Base-by-base conservation (phyloP, 2,888 invertebrate genomes). In the Drosophila testacea region DNA sequence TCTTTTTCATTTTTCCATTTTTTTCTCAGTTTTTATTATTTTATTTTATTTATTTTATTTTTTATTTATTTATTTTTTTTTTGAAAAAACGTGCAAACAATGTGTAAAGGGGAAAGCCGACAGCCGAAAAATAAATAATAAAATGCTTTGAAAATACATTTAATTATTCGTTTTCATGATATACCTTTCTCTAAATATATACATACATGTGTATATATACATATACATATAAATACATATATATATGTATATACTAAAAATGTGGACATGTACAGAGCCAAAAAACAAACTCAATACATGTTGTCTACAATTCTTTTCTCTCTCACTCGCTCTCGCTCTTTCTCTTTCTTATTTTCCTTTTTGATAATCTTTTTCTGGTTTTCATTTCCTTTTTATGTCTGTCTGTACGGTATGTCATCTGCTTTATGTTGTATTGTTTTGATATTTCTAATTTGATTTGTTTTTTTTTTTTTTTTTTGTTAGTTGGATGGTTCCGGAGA, bases 41-140 rank as follows among this genome's bases (percentile, higher is more conserved):
- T 13, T 11, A 28, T 57, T 71, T 67, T 74, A 65, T 56, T 70
- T 59, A 72, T 72, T 65, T 62, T 63, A 78, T 77, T 61, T 72
- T 57, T 63, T 52, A n/a, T n/a, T n/a, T n/a, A n/a, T 65, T 62
- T 63, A 78, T 77, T 61, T 72, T 57, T 63, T 52, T 51, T 77
- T 75, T 83, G 87, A 88, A 92, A 91, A 91, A 92, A 92, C 92
- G 92, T 92, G 92, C 92, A 93, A 93, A 93, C 92, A 93, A 93
- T 94, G 92, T 93, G 93, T 93, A 92, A 93, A 92, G 92, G 92
- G 92, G 92, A 92, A 92, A 92, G 92, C 92, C 92, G 92, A 92
- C 92, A 92, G 92, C 92, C 92, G 92, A 91, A 90, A 90, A 85
- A 81, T 81, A 85, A 85, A 85, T 82, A 83, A 87, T 76, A 82